Percentiles rank a stretch among this genome's conserved stretches.
Evolutionary conservation across 2,797 vertebrate species (phyloP).

Genomic region (Chelon auratus): DNA sequence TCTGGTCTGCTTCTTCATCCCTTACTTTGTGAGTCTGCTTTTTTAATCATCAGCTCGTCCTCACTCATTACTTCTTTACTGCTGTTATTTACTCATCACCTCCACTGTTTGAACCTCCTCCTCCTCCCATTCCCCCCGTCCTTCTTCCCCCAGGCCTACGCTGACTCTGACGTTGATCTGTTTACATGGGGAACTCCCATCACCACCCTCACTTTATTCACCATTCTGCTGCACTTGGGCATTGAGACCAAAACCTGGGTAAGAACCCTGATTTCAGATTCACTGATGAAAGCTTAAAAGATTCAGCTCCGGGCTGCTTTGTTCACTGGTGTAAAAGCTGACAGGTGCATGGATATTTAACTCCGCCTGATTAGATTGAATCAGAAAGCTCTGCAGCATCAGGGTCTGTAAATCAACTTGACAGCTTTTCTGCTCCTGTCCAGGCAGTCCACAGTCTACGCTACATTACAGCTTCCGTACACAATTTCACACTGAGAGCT

Average conservation of each 20-base stretch:
- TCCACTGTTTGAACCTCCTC: not conserved
- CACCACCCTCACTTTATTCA: constrained; percentile 91
- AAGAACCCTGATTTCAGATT: constrained; percentile 54
- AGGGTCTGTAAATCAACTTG: constrained; percentile 57
- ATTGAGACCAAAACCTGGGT: constrained; percentile 99
- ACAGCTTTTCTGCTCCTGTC: constrained; percentile 29
- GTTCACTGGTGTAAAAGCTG: constrained; percentile 16
- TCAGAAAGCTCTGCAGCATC: constrained; percentile 50
- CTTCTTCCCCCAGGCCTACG: constrained; percentile 88
- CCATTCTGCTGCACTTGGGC: constrained; percentile 94
- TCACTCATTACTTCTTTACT: not conserved
- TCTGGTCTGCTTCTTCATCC: constrained; percentile 96
- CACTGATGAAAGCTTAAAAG: not conserved
- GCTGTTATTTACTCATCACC: constrained; percentile 19
- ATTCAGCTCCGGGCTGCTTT: not conserved
- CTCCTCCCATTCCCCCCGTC: not conserved
- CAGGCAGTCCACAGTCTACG: constrained; percentile 20
- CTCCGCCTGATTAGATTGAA: constrained; percentile 69
- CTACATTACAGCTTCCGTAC: constrained; percentile 1
- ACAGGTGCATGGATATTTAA: constrained; percentile 46
- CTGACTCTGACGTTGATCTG: constrained; percentile 92
- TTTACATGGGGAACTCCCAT: constrained; percentile 98
- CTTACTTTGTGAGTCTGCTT: constrained; percentile 92
- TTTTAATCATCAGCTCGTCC: constrained; percentile 3
- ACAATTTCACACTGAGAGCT: constrained; percentile 1